Percentiles rank a stretch among this genome's conserved stretches.
Evolutionary conservation across 2,797 vertebrate species (phyloP).

Genomic region (Poecilia velifera): DNA sequence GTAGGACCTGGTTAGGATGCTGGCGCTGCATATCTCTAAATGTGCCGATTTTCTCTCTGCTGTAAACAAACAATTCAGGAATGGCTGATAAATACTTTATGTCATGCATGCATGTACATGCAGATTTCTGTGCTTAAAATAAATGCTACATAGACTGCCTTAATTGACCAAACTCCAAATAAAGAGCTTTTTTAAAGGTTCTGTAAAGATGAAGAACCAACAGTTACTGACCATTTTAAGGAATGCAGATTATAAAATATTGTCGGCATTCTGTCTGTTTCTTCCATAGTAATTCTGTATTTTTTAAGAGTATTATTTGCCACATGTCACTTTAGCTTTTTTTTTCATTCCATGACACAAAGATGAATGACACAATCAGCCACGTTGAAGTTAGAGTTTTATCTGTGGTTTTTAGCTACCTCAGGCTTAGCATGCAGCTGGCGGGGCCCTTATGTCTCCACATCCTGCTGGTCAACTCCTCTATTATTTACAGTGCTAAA

Average conservation of each 20-base stretch:
- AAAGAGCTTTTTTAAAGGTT: conserved; percentile 19
- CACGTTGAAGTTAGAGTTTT: conserved; percentile 57
- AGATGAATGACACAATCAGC: conserved; percentile 69
- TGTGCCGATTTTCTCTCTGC: not conserved
- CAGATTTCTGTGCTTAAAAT: not conserved
- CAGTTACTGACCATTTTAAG: not conserved
- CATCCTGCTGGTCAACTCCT: conserved; percentile 5
- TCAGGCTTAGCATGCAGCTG: not conserved
- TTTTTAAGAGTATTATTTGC: conserved; percentile 54
- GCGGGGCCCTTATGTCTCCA: not conserved
- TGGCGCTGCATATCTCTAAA: conserved; percentile 12
- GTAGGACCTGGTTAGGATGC: conserved; percentile 1
- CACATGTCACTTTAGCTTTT: conserved; percentile 76
- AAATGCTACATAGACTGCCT: not conserved
- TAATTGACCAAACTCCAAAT: not conserved
- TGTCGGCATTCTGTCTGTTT: not conserved
- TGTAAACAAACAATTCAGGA: fast-evolving
- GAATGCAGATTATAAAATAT: not conserved
- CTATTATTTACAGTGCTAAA: not conserved
- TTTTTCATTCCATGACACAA: conserved; percentile 41
- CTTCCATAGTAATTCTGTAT: not conserved
- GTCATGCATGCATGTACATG: not conserved
- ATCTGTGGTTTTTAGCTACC: conserved; percentile 22
- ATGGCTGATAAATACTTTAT: not conserved
- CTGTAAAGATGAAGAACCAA: not conserved